Evolutionary conservation across 1,140 invertebrate species (phyloP).

Genomic region (Rhyzopertha dominica): DNA sequence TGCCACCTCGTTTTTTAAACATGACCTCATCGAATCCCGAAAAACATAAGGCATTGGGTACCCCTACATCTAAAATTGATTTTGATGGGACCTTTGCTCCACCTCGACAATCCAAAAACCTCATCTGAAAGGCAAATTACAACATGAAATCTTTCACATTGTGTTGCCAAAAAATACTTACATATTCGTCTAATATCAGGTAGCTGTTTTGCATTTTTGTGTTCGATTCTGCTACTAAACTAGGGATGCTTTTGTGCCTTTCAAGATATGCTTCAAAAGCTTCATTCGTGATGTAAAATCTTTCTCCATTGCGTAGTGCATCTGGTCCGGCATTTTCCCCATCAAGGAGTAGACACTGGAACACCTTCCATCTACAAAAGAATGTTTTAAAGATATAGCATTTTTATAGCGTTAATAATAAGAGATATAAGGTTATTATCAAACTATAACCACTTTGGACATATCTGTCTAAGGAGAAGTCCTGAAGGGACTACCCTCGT

Average conservation of each 20-base stretch:
- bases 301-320: conserved; percentile 45
- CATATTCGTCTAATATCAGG: conserved; percentile 50
- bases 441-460: neutral
- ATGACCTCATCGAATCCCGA: conserved; percentile 50
- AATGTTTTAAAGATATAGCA: conserved; percentile 7
- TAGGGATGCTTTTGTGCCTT: conserved; percentile 42
- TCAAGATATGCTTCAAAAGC: conserved; percentile 47
- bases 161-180: conserved; percentile 26
- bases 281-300: conserved; percentile 46
- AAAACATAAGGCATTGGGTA: conserved; percentile 43
- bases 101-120: conserved; percentile 49
- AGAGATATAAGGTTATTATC: conserved; percentile 2
- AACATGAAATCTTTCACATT: conserved; percentile 8
- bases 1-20: conserved; percentile 49
- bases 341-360: conserved; percentile 49
- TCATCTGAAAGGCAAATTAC: conserved; percentile 41
- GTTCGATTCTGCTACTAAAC: conserved; percentile 51
- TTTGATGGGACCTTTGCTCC: conserved; percentile 46
- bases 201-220: conserved; percentile 51
- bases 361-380: conserved; percentile 41
- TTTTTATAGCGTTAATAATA: conserved; percentile 3
- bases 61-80: conserved; percentile 49
- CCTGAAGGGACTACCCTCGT: too few relatives aligned
- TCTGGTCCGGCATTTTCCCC: conserved; percentile 49
- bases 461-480: too few relatives aligned